These are phyloP conservation scores for Mayetiola destructor DNA, from an alignment of 2,888 invertebrate genomes.

Conservation along the genomic window DNA sequence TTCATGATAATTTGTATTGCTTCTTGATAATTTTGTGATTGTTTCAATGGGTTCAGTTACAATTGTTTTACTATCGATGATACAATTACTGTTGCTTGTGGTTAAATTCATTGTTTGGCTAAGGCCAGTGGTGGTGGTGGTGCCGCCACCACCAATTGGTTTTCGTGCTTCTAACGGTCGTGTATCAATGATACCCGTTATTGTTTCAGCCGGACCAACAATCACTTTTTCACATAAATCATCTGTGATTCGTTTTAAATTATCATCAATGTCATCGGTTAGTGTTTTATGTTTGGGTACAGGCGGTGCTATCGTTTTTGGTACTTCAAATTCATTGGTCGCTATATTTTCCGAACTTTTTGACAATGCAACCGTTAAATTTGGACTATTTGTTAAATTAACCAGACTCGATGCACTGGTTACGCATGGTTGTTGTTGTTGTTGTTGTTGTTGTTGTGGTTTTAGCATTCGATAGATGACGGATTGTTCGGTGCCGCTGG, in stretches of 20 bases:
- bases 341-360: conserved; percentile 28
- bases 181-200: conserved; percentile 55
- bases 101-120: too few relatives aligned
- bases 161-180: conserved; percentile 33
- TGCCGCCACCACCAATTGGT: conserved; percentile 19
- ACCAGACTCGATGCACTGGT: conserved; percentile 29
- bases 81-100: conserved; percentile 12
- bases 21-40: too few relatives aligned
- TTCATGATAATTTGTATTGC: too few relatives aligned
- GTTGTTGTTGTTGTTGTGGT: conserved; percentile 19
- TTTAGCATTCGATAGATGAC: conserved; percentile 23
- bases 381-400: conserved; percentile 21
- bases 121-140: background rate
- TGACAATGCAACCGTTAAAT: conserved; percentile 18
- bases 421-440: background rate
- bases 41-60: background rate
- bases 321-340: conserved; percentile 23
- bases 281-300: conserved; percentile 29
- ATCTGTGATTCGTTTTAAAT: conserved; percentile 13
- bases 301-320: conserved; percentile 33
- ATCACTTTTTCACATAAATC: conserved; percentile 33
- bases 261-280: background rate
- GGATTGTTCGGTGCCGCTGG: conserved; percentile 26
- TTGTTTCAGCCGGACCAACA: conserved; percentile 58
- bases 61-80: conserved; percentile 19